phyloP scores from a whole-genome alignment of 2,888 invertebrate species.

The Campoplex capitator region DNA sequence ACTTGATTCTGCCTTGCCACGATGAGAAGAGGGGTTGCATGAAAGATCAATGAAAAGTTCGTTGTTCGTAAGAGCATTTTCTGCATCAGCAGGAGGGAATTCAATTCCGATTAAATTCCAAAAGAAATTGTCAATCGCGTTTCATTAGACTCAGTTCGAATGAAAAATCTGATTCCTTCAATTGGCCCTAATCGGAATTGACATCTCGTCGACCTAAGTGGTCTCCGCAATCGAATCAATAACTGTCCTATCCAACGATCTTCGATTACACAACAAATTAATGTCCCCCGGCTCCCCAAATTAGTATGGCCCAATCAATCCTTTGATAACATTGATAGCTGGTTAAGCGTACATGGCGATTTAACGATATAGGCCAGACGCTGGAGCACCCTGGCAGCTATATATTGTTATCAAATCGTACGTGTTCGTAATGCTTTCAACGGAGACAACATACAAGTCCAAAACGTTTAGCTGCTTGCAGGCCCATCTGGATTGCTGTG shows the following conservation, averaged over 20 bases:
- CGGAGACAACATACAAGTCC: background rate
- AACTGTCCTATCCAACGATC: background rate
- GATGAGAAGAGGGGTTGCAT: background rate
- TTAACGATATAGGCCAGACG: background rate
- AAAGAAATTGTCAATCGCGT: background rate
- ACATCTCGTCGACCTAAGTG: background rate
- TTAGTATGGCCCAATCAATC: background rate
- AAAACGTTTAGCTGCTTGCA: background rate
- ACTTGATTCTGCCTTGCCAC: background rate
- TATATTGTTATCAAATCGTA: background rate
- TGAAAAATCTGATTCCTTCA: background rate
- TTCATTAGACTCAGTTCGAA: background rate
- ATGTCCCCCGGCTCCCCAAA: background rate
- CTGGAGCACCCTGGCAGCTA: background rate
- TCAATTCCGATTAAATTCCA: background rate
- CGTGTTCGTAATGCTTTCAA: background rate
- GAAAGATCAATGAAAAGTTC: background rate
- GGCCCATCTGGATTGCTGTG: background rate
- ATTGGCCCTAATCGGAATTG: background rate
- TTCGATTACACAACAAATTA: slow-evolving; percentile 6
- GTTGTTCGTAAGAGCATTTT: background rate
- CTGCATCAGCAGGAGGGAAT: background rate
- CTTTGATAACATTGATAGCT: background rate
- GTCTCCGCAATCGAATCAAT: background rate
- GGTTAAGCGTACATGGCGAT: background rate